A percentile compares a stretch with the other conserved stretches of the same genome.
Evolutionary conservation across 2,797 vertebrate genomes (phyloP).

Genomic region (Simalia tracyae): DNA sequence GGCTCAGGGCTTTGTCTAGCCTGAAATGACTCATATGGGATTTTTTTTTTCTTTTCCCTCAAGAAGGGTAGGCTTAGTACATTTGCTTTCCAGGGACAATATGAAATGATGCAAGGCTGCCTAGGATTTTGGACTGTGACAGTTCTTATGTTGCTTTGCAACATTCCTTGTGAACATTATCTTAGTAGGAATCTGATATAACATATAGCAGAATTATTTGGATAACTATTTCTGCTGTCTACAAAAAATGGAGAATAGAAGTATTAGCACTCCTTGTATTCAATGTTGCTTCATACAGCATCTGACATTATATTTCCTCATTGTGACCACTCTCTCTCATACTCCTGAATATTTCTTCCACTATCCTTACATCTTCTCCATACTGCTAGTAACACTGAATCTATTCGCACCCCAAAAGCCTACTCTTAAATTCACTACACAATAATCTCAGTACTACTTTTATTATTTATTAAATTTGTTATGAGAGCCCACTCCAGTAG

Average conservation of each 20-base stretch:
- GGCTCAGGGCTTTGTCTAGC: conserved; percentile 34
- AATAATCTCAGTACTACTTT: background rate
- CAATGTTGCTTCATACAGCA: background rate
- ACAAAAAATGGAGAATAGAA: background rate
- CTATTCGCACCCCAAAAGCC: background rate
- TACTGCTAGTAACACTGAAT: background rate
- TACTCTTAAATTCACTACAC: no score
- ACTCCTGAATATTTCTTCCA: background rate
- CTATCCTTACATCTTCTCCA: no score
- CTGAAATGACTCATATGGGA: background rate
- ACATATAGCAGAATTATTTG: background rate
- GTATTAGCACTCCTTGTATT: background rate
- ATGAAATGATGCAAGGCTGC: conserved; percentile 40
- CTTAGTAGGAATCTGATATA: conserved; percentile 1
- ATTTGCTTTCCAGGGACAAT: conserved; percentile 54
- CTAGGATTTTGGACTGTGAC: conserved; percentile 2
- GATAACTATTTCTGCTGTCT: background rate
- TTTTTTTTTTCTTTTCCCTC: conserved; percentile 5
- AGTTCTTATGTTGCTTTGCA: background rate
- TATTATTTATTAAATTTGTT: background rate
- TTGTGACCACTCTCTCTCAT: background rate
- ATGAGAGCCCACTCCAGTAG: background rate
- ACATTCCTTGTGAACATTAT: conserved; percentile 17
- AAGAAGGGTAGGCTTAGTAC: background rate
- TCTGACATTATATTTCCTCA: background rate